Evolutionary conservation across 2,113 vertebrate genomes (phyloP).

Genomic region (Oreotragus oreotragus): DNA sequence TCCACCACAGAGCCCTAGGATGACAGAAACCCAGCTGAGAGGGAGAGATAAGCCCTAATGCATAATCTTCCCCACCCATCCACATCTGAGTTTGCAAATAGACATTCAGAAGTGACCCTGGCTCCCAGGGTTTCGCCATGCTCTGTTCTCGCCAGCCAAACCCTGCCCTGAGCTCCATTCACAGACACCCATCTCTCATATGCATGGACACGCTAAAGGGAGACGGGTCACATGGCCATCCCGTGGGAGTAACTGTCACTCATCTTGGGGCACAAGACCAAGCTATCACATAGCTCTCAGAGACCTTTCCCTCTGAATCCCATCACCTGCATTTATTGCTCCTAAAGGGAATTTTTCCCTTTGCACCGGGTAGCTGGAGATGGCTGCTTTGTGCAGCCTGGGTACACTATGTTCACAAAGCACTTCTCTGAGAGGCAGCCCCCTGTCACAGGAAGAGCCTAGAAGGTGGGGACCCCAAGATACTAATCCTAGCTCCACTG

Average conservation of each 20-base stretch:
- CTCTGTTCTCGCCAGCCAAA: not conserved
- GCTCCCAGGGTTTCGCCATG: not conserved
- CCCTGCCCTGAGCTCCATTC: not conserved
- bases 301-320: not conserved
- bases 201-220: not conserved
- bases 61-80: constrained; percentile 19
- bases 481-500: too few relatives aligned
- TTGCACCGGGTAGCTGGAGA: not conserved
- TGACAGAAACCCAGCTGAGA: constrained; percentile 74
- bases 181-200: not conserved
- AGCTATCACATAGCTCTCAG: not conserved
- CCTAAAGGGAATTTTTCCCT: not conserved
- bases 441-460: not conserved
- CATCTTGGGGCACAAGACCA: not conserved
- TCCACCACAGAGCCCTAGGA: constrained; percentile 42
- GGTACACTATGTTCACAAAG: not conserved
- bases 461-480: not conserved
- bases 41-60: constrained; percentile 29
- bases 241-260: not conserved
- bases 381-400: not conserved
- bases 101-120: constrained; percentile 4
- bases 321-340: not conserved
- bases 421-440: not conserved
- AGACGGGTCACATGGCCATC: not conserved
- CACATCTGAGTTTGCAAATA: constrained; percentile 12